phyloP scores from a whole-genome alignment of 2,888 invertebrate species.

The Drosophila monieri region DNA sequence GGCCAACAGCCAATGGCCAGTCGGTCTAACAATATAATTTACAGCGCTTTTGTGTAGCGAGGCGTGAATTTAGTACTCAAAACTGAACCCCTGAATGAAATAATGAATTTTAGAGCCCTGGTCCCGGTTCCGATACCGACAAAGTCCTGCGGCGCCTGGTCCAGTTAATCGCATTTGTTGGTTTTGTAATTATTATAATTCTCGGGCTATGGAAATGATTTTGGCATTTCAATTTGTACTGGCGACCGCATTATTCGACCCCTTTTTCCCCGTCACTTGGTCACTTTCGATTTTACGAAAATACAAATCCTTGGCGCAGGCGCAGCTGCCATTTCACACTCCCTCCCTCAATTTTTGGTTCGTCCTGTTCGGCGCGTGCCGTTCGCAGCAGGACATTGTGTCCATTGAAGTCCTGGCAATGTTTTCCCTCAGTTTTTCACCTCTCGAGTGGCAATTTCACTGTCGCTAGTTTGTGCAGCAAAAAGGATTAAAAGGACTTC shows the following conservation, averaged over 20 bases:
- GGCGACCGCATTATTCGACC: slow-evolving; percentile 66
- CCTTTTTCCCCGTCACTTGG: slow-evolving; percentile 48
- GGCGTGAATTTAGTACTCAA: slow-evolving; percentile 69
- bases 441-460: slow-evolving; percentile 69
- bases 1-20: slow-evolving; percentile 43
- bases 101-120: slow-evolving; percentile 3
- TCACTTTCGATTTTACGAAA: slow-evolving; percentile 32
- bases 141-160: slow-evolving; percentile 28
- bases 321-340: slow-evolving; percentile 57
- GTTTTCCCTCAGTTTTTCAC: slow-evolving; percentile 68
- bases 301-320: slow-evolving; percentile 30
- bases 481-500: slow-evolving; percentile 63
- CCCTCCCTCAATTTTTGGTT: not conserved
- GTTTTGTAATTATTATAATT: slow-evolving; percentile 72
- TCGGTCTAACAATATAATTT: slow-evolving; percentile 69
- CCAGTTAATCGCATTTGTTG: slow-evolving; percentile 72
- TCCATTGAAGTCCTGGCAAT: slow-evolving; percentile 40
- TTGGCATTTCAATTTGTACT: slow-evolving; percentile 70
- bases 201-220: slow-evolving; percentile 59
- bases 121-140: not conserved
- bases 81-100: slow-evolving; percentile 17
- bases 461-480: slow-evolving; percentile 22
- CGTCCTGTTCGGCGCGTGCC: slow-evolving; percentile 54
- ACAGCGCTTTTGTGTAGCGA: slow-evolving; percentile 79
- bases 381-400: slow-evolving; percentile 59